A percentile compares a stretch with the other conserved stretches of the same genome.
Evolutionary conservation across 2,113 vertebrate genomes (phyloP).

Genomic region (Actenoides hombroni): DNA sequence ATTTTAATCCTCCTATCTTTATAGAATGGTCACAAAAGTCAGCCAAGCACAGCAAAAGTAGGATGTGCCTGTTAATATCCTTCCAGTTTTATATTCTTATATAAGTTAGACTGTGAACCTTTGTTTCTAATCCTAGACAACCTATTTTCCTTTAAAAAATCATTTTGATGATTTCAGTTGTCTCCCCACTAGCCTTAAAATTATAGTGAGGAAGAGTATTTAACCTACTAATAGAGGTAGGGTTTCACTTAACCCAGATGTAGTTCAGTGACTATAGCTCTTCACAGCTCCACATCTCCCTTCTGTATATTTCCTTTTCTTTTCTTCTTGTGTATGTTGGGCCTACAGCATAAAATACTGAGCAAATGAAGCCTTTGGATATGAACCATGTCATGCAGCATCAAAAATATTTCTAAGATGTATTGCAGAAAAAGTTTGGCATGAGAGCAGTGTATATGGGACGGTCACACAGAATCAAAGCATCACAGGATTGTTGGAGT

Average conservation of each 20-base stretch:
- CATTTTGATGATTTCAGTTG: neutral
- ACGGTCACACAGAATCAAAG: no score
- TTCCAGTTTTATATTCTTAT: neutral
- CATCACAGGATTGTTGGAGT: no score
- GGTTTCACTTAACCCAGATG: neutral
- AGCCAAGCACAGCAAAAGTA: neutral
- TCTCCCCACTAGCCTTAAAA: neutral
- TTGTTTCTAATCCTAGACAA: neutral
- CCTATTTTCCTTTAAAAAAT: neutral
- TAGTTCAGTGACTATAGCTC: neutral
- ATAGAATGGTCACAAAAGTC: neutral
- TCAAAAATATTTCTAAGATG: neutral
- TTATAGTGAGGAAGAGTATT: neutral
- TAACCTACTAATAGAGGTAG: neutral
- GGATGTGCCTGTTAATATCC: neutral
- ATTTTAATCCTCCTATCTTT: neutral
- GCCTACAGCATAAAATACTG: neutral
- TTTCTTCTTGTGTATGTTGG: neutral
- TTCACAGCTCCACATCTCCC: neutral
- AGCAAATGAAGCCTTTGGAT: neutral
- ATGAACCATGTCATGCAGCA: neutral
- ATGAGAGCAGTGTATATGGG: fast-evolving
- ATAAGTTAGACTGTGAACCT: neutral
- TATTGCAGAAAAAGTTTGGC: neutral
- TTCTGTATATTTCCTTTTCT: neutral